phyloP scores from a whole-genome alignment of 2,888 invertebrate genomes.

The Leptinotarsa haldemani region DNA sequence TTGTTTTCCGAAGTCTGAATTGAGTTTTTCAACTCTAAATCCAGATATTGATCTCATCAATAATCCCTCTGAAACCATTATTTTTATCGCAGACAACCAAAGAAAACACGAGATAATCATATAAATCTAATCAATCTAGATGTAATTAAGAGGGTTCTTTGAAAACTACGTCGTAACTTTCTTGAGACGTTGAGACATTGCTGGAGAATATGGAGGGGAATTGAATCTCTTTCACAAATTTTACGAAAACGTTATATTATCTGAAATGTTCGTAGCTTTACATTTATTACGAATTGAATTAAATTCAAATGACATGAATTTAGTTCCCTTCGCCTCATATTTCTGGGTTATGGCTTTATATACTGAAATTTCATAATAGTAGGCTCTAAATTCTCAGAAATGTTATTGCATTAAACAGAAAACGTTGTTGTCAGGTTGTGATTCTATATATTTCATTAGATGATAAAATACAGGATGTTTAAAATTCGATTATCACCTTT shows the following conservation, averaged over 20 bases:
- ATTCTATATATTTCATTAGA: no score
- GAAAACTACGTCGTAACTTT: not conserved
- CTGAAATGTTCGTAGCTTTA: not conserved
- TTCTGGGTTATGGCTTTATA: no score
- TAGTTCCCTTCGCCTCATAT: not conserved
- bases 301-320: no score
- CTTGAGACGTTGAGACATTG: not conserved
- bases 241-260: slow-evolving; percentile 4
- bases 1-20: not conserved
- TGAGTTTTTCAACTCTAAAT: not conserved
- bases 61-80: not conserved
- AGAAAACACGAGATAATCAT: slow-evolving; percentile 10
- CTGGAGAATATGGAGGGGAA: not conserved
- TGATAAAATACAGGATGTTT: no score
- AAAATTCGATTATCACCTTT: no score
- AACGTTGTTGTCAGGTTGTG: no score
- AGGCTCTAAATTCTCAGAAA: no score
- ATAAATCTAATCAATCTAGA: slow-evolving; percentile 15
- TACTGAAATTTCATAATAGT: no score
- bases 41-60: not conserved
- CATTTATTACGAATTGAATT: no score
- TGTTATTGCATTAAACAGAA: no score
- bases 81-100: not conserved
- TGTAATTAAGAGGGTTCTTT: slow-evolving; percentile 11
- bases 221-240: not conserved